Percentiles rank a stretch among this genome's conserved stretches.
These are phyloP conservation scores for Nymphalis polychloros DNA, from an alignment of 2,888 invertebrate species.

Conservation along the genomic window DNA sequence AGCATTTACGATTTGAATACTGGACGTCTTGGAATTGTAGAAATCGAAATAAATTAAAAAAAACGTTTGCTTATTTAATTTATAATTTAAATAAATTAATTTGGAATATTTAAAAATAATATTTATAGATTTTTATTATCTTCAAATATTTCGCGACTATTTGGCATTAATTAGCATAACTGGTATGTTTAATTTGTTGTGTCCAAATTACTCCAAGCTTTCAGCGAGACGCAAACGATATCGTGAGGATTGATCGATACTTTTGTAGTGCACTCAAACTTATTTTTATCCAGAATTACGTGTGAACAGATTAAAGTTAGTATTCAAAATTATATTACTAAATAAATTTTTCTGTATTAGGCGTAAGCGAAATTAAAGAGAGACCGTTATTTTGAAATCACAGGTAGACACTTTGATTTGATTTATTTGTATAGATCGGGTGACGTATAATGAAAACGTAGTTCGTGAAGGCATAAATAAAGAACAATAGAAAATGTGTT, in stretches of 20 bases:
- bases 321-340: too few relatives aligned
- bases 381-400: too few relatives aligned
- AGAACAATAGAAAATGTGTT: too few relatives aligned
- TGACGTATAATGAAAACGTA: too few relatives aligned
- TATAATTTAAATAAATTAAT: conserved; percentile 17
- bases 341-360: too few relatives aligned
- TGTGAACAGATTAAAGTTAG: neutral
- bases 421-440: too few relatives aligned
- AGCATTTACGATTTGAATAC: too few relatives aligned
- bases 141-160: conserved; percentile 19
- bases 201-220: neutral
- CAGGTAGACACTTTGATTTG: too few relatives aligned
- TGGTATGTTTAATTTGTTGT: conserved; percentile 12
- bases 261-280: conserved; percentile 1
- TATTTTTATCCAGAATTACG: neutral
- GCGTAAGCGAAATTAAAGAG: too few relatives aligned
- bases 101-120: neutral
- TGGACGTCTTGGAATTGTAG: too few relatives aligned
- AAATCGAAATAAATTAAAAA: too few relatives aligned
- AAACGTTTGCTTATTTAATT: conserved; percentile 11
- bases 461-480: too few relatives aligned
- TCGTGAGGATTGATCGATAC: conserved; percentile 14
- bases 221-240: neutral
- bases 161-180: conserved; percentile 30
- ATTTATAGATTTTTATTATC: conserved; percentile 26